Conservation (phyloP, 2,888 invertebrate genomes). For the Eupithecia abbreviata region DNA sequence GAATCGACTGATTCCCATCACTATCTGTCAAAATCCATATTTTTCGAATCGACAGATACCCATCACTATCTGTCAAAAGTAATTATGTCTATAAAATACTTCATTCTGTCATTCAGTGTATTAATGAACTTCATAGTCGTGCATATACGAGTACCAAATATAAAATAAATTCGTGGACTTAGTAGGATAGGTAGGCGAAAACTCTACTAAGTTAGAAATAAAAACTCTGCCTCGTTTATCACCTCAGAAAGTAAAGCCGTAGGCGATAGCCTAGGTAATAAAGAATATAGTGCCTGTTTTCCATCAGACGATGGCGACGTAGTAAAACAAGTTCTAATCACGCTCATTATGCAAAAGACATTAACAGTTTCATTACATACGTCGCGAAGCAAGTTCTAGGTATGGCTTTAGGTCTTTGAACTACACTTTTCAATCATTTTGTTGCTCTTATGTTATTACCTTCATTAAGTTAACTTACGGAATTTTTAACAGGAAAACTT, state of each 20-base stretch:
- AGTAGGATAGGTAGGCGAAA: background rate
- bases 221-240: background rate
- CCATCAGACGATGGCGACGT: constrained; percentile 4
- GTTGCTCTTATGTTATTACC: background rate
- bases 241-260: background rate
- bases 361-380: constrained; percentile 14
- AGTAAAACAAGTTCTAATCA: constrained; percentile 15
- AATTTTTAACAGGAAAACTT: background rate
- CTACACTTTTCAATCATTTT: background rate
- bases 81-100: too few species aligned
- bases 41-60: too few species aligned
- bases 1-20: too few species aligned
- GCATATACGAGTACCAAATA: too few species aligned
- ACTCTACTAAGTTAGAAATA: background rate
- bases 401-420: constrained; percentile 8
- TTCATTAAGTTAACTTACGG: background rate
- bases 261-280: background rate
- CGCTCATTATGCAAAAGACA: constrained; percentile 12
- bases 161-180: background rate
- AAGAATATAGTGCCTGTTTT: background rate
- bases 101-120: too few species aligned
- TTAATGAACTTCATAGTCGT: too few species aligned
- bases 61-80: too few species aligned
- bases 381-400: constrained; percentile 1
- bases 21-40: too few species aligned